Evolutionary conservation across 2,888 invertebrate species (phyloP).

Genomic region (Cephonodes hylas): DNA sequence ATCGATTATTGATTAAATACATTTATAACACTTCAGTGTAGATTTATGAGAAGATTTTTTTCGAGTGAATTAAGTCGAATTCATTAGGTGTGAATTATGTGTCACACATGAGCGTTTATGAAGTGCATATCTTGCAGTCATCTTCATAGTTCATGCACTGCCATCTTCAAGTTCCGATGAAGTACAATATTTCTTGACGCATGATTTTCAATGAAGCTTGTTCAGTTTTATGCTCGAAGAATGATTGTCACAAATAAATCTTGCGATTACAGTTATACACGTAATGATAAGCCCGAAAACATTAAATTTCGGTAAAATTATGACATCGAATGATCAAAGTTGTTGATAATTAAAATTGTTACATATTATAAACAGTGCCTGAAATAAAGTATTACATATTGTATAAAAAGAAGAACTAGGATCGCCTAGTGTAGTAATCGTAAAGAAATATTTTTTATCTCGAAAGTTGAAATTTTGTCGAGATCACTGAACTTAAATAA

Average conservation of each 20-base stretch:
- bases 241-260: neutral
- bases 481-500: no score
- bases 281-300: neutral
- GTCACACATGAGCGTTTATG: neutral
- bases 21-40: no score
- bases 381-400: neutral
- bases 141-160: neutral
- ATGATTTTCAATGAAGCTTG: neutral
- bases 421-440: no score
- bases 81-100: neutral
- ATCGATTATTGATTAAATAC: neutral
- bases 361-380: no score
- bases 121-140: neutral
- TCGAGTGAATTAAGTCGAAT: conserved; percentile 1
- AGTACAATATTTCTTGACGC: neutral
- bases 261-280: neutral
- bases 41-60: no score
- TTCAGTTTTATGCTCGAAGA: neutral
- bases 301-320: neutral
- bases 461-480: no score
- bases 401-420: neutral
- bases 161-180: neutral
- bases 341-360: neutral
- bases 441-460: no score
- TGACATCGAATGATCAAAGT: neutral